These are phyloP conservation scores for Xenopus borealis DNA, from an alignment of 2,113 vertebrate species.

Conservation along the genomic window DNA sequence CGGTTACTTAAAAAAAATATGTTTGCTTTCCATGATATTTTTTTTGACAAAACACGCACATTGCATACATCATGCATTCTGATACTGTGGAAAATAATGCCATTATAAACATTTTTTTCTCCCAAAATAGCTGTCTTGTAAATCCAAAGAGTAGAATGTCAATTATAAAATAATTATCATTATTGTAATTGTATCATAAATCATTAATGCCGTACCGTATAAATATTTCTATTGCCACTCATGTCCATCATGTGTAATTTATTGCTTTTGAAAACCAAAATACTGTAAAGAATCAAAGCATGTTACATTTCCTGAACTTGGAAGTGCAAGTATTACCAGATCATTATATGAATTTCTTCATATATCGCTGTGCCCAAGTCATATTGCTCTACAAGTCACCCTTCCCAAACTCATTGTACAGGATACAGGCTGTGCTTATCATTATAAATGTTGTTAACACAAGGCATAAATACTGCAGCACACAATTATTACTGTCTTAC, in stretches of 20 bases:
- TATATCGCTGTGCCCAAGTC: too few species aligned
- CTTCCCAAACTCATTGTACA: too few species aligned
- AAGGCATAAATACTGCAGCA: too few species aligned
- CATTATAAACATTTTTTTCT: too few species aligned
- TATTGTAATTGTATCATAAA: slow-evolving; percentile 3
- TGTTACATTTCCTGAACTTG: background rate
- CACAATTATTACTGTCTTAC: too few species aligned
- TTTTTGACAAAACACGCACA: background rate
- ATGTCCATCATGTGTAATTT: slow-evolving; percentile 17
- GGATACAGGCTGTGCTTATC: too few species aligned
- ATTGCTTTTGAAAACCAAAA: slow-evolving; percentile 20
- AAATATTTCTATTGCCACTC: slow-evolving; percentile 7
- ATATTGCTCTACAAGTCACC: too few species aligned
- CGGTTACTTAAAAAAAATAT: slow-evolving; percentile 10
- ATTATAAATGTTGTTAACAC: too few species aligned
- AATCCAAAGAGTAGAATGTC: background rate
- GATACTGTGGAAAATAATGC: too few species aligned
- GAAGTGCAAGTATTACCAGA: background rate
- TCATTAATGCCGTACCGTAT: too few species aligned
- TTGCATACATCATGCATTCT: too few species aligned
- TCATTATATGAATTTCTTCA: too few species aligned
- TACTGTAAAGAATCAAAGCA: slow-evolving; percentile 3
- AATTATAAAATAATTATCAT: background rate
- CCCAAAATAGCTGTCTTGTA: background rate
- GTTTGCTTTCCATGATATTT: slow-evolving; percentile 6